These are phyloP conservation scores for Rhea americana DNA, from an alignment of 2,113 vertebrate genomes.

Conservation along the genomic window DNA sequence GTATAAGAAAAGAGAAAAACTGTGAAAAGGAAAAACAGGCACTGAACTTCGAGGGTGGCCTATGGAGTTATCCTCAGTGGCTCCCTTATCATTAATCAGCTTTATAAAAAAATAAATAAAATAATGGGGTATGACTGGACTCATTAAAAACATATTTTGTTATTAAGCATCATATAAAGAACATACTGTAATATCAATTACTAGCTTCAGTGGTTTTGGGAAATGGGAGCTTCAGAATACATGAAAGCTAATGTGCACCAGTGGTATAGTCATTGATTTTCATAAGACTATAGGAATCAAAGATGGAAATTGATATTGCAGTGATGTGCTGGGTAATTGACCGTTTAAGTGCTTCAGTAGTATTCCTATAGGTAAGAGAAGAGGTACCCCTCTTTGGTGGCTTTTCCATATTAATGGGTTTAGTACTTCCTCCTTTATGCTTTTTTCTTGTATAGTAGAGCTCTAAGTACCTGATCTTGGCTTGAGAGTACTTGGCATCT, in stretches of 20 bases:
- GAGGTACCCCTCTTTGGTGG: slow-evolving; percentile 28
- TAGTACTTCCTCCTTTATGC: background rate
- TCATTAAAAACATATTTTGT: slow-evolving; percentile 52
- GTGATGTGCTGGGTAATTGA: slow-evolving; percentile 55
- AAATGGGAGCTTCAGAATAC: background rate
- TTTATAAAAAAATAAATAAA: slow-evolving; percentile 55
- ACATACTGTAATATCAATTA: slow-evolving; percentile 44
- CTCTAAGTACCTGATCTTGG: slow-evolving; percentile 37
- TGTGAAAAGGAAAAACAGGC: background rate
- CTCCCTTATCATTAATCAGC: slow-evolving; percentile 15
- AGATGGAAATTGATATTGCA: slow-evolving; percentile 46
- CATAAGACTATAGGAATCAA: slow-evolving; percentile 17
- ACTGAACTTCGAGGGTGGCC: background rate
- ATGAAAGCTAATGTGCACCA: slow-evolving; percentile 17
- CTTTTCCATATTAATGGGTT: slow-evolving; percentile 38
- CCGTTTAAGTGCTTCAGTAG: background rate
- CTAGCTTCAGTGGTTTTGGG: slow-evolving; percentile 30
- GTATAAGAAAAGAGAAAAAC: background rate
- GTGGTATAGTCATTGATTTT: slow-evolving; percentile 44
- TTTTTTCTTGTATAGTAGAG: background rate
- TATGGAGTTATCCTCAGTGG: background rate
- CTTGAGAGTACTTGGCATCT: slow-evolving; percentile 37
- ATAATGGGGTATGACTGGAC: slow-evolving; percentile 29
- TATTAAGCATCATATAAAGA: slow-evolving; percentile 33
- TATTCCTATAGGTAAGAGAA: background rate